Evolutionary conservation across 1,140 invertebrate genomes (phyloP), one percentile per base, ranked within the genome.

Genomic region (Branchinecta lindahli): DNA sequence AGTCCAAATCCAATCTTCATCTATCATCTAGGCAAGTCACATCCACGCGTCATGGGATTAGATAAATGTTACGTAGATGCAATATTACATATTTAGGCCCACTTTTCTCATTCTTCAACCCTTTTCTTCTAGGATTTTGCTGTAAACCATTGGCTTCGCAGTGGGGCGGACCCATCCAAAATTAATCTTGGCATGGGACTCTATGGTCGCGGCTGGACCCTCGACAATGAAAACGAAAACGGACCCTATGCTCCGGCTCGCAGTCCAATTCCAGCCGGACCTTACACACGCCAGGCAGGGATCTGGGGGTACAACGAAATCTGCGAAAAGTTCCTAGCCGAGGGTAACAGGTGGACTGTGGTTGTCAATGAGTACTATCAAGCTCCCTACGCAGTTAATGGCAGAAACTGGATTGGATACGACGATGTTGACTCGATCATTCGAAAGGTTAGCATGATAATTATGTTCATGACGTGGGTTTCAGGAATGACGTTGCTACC

Each of bases 271-370:
- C 74, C 77, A 7, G 79, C 83, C 5, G 91, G 91, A 8, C 84
- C 83, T 4, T 90, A 87, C 73, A 91, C 90, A 0, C 75, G 77
- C 4, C 83, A 88, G 71, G 74, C 77, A 8, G 91, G 91, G 9
- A 82, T 83, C 45, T 80, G 90, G 67, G 86, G 88, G 20, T 94
- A 88, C 75, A 88, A 91, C 75, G 90, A 94, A 79, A 78, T 84
- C 44, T 72, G 71, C 68, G 66, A 67, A 18, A 73, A 73, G 8
- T 66, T 69, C 46, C 20, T 52, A 66, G 71, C 68, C 52, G 68
- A 70, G 7, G 52, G 52, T 4, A 21, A 33, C 44, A 70, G 71
- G 15, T 78, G 75, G 75, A 77, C 73, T 12, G 73, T 75, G 8
- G 74, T 78, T 8, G 85, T 80, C 77, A 81, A 86, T 67, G 72